Evolutionary conservation across 2,797 vertebrate species (phyloP).

Genomic region (Spea hammondii): DNA sequence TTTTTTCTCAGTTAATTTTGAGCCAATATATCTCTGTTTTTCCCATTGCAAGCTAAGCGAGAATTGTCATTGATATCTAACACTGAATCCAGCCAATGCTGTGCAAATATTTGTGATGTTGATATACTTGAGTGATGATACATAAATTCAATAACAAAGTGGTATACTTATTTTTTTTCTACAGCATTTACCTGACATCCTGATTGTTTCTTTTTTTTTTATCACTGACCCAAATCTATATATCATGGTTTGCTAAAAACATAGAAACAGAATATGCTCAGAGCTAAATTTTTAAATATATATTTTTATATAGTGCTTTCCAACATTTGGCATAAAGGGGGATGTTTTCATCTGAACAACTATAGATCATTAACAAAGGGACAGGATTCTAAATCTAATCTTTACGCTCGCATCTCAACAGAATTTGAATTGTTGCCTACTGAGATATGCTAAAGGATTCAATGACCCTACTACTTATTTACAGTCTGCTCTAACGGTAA

Average conservation of each 20-base stretch:
- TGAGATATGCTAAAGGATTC: constrained; percentile 30
- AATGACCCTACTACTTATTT: constrained; percentile 37
- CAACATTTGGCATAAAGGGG: neutral
- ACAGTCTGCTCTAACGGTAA: constrained; percentile 28
- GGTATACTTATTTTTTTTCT: no score
- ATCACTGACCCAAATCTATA: no score
- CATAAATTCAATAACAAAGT: neutral
- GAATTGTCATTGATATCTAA: no score
- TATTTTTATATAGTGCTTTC: neutral
- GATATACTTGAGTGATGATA: no score
- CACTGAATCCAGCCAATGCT: no score
- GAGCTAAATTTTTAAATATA: neutral
- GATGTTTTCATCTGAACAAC: constrained; percentile 12
- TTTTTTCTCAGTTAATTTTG: no score
- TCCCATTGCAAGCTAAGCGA: no score
- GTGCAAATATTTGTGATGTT: no score
- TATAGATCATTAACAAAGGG: constrained; percentile 18
- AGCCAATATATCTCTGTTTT: no score
- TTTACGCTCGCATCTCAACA: constrained; percentile 25
- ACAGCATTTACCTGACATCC: no score
- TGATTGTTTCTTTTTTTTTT: no score
- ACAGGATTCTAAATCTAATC: constrained; percentile 24
- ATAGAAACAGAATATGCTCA: neutral
- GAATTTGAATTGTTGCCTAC: constrained; percentile 26
- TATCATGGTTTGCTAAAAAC: neutral